phyloP scores from a whole-genome alignment of 1,140 invertebrate species.

The Frieseomelitta varia region DNA sequence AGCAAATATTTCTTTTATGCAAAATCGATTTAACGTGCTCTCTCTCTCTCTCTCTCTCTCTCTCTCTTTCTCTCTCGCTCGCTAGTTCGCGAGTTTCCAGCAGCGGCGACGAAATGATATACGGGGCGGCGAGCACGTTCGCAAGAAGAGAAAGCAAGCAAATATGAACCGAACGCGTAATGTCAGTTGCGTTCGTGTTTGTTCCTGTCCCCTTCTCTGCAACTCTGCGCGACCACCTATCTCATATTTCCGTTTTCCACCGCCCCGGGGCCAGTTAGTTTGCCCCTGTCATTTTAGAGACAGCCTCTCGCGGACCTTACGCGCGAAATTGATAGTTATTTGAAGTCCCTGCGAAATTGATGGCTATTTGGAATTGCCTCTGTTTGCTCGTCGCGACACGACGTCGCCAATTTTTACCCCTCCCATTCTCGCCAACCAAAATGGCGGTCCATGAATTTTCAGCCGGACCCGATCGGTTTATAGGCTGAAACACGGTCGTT shows the following conservation, averaged over 20 bases:
- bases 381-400: neutral
- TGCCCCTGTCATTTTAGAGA: constrained; percentile 19
- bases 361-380: constrained; percentile 5
- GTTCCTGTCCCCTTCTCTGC: neutral
- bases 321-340: constrained; percentile 19
- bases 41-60: neutral
- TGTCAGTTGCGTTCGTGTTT: constrained; percentile 17
- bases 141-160: constrained; percentile 38
- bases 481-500: neutral
- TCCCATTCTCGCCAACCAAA: neutral
- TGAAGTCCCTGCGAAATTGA: constrained; percentile 24
- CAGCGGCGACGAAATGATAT: constrained; percentile 30
- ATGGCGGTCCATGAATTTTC: neutral
- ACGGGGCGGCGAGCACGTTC: neutral
- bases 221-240: constrained; percentile 14
- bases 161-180: constrained; percentile 29
- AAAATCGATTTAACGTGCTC: constrained; percentile 36
- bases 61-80: neutral
- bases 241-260: constrained; percentile 32
- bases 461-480: neutral
- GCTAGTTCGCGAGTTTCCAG: neutral
- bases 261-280: constrained; percentile 30
- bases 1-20: constrained; percentile 46
- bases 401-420: neutral
- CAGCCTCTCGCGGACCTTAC: neutral